Evolutionary conservation across 2,888 invertebrate genomes (phyloP).

Genomic region (Siphlonurus alternatus): DNA sequence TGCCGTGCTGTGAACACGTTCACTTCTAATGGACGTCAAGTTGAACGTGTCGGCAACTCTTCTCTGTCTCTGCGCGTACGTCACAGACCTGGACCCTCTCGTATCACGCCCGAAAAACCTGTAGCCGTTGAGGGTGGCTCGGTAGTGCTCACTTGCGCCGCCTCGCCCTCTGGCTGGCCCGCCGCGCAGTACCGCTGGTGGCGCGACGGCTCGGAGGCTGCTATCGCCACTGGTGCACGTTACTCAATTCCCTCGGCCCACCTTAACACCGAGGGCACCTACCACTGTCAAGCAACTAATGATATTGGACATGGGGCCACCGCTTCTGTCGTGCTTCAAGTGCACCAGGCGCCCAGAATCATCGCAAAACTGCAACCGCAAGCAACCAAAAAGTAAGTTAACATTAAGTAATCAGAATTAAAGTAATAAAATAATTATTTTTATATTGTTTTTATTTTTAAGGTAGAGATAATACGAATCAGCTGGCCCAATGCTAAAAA

Average conservation of each 20-base stretch:
- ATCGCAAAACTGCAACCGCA: conserved; percentile 67
- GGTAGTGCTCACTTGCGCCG: conserved; percentile 68
- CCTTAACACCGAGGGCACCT: conserved; percentile 70
- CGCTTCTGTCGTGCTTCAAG: conserved; percentile 67
- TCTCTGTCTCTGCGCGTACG: conserved; percentile 67
- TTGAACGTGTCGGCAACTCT: conserved; percentile 61
- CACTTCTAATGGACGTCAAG: conserved; percentile 45
- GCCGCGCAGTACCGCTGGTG: conserved; percentile 83
- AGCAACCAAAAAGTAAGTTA: conserved; percentile 43
- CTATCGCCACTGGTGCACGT: conserved; percentile 60
- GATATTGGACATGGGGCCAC: conserved; percentile 74
- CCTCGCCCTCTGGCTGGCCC: conserved; percentile 85
- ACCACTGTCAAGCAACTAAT: conserved; percentile 80
- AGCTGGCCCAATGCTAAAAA: too few species aligned
- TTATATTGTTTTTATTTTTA: too few species aligned
- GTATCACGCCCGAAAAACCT: conserved; percentile 67
- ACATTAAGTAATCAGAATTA: too few species aligned
- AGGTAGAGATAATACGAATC: too few species aligned
- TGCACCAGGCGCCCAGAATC: conserved; percentile 77
- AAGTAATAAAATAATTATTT: not conserved
- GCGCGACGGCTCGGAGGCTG: conserved; percentile 46
- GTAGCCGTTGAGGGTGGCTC: conserved; percentile 64
- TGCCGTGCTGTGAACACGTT: conserved; percentile 78
- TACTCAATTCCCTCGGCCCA: conserved; percentile 76
- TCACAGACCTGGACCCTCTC: conserved; percentile 70